These are phyloP conservation scores for Harpagifer antarcticus DNA, from an alignment of 2,797 vertebrate genomes.

Conservation along the genomic window DNA sequence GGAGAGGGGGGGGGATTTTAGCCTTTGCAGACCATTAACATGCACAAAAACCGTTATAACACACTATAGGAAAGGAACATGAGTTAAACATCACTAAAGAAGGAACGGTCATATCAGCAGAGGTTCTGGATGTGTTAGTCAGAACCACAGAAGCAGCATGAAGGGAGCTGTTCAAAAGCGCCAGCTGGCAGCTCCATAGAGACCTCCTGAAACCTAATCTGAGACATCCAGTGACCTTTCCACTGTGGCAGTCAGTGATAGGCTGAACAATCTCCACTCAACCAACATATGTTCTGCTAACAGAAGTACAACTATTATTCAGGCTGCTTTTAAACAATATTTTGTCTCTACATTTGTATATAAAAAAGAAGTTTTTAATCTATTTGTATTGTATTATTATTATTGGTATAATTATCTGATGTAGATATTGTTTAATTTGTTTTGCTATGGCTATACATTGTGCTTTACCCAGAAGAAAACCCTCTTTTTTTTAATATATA, in stretches of 20 bases:
- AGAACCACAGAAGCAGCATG: background rate
- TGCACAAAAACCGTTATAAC: too few species aligned
- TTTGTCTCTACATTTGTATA: background rate
- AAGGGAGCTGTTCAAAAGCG: constrained; percentile 18
- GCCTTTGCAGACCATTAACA: too few species aligned
- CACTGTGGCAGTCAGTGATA: background rate
- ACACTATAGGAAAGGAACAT: too few species aligned
- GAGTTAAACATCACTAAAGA: background rate
- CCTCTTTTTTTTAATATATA: too few species aligned
- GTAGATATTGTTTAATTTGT: background rate
- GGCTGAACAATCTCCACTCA: background rate
- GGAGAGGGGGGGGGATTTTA: too few species aligned
- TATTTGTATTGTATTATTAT: too few species aligned
- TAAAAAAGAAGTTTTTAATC: too few species aligned
- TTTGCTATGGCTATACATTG: too few species aligned
- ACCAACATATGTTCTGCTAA: background rate
- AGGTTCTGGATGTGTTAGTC: background rate
- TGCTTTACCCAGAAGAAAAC: background rate
- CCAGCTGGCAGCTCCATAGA: constrained; percentile 36
- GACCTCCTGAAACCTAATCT: constrained; percentile 67
- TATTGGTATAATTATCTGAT: background rate
- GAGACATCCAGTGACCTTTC: constrained; percentile 69
- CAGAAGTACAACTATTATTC: background rate
- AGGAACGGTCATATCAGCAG: background rate
- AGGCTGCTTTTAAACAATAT: background rate